Evolutionary conservation across 2,888 invertebrate species (phyloP).

Genomic region (Limulus polyphemus): DNA sequence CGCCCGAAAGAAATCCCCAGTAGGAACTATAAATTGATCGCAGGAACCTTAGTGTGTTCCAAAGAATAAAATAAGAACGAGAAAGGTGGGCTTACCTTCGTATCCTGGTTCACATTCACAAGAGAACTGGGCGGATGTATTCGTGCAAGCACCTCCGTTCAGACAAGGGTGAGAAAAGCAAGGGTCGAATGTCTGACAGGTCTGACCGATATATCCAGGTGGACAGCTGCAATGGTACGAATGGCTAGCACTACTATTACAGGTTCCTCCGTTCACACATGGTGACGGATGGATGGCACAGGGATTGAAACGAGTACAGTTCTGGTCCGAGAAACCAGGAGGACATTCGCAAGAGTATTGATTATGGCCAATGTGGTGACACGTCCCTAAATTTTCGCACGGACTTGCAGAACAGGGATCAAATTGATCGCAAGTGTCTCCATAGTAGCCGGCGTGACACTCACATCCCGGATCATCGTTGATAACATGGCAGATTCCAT

Average conservation of each 20-base stretch:
- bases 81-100: slow-evolving; percentile 14
- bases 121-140: slow-evolving; percentile 15
- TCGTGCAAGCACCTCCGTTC: slow-evolving; percentile 31
- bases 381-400: slow-evolving; percentile 19
- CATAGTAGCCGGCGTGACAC: slow-evolving; percentile 19
- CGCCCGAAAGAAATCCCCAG: neutral
- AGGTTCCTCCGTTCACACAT: slow-evolving; percentile 22
- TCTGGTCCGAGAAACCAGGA: slow-evolving; percentile 14
- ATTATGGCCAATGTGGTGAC: slow-evolving; percentile 17
- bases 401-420: slow-evolving; percentile 20
- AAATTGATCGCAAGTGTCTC: slow-evolving; percentile 14
- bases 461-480: slow-evolving; percentile 18
- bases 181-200: slow-evolving; percentile 28
- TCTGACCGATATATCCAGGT: slow-evolving; percentile 29
- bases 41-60: too few relatives aligned
- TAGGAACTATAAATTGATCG: too few relatives aligned
- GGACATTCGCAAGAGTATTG: slow-evolving; percentile 18
- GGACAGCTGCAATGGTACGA: slow-evolving; percentile 28
- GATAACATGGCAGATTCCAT: slow-evolving; percentile 13
- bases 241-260: slow-evolving; percentile 10
- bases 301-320: slow-evolving; percentile 17
- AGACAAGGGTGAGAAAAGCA: slow-evolving; percentile 31
- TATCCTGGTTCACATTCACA: slow-evolving; percentile 20
- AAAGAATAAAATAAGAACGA: neutral
- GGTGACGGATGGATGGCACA: slow-evolving; percentile 17